These are phyloP conservation scores for Rhadinocentrus ornatus DNA, from an alignment of 2,797 vertebrate genomes.

Conservation along the genomic window DNA sequence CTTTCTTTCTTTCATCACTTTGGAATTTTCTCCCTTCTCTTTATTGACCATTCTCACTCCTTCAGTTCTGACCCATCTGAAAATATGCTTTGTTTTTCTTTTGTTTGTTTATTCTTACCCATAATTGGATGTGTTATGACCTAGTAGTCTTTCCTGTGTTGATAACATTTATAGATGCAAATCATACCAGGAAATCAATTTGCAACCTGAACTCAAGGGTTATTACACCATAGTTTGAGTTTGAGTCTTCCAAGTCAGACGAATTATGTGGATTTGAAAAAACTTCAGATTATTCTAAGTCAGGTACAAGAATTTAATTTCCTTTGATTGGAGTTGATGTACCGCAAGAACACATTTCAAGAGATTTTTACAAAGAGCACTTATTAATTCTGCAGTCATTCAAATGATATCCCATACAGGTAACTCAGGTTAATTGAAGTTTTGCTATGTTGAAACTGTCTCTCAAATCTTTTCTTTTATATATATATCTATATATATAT, in stretches of 20 bases:
- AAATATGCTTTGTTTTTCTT: constrained; percentile 12
- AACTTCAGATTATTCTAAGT: constrained; percentile 57
- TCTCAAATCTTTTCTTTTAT: constrained; percentile 56
- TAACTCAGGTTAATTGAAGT: constrained; percentile 75
- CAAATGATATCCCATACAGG: constrained; percentile 68
- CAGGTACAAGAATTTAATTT: constrained; percentile 60
- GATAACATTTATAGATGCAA: constrained; percentile 29
- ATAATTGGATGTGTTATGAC: neutral
- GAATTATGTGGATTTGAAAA: constrained; percentile 43
- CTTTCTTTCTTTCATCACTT: constrained; percentile 70
- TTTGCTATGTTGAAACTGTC: constrained; percentile 68
- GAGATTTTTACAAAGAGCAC: constrained; percentile 57
- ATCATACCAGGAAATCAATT: constrained; percentile 39
- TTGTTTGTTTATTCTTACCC: neutral
- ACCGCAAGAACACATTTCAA: constrained; percentile 69
- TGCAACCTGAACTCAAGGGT: constrained; percentile 26
- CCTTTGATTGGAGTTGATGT: constrained; percentile 69
- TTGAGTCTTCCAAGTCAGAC: constrained; percentile 25
- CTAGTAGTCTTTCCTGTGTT: constrained; percentile 8
- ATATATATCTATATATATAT: too few species aligned
- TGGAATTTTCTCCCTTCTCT: constrained; percentile 62
- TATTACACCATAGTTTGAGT: constrained; percentile 36
- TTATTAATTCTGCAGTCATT: constrained; percentile 73
- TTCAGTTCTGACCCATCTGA: constrained; percentile 74
- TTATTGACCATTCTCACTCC: constrained; percentile 26